Conservation (phyloP, 2,888 invertebrate species). For the Plemyria rubiginata region DNA sequence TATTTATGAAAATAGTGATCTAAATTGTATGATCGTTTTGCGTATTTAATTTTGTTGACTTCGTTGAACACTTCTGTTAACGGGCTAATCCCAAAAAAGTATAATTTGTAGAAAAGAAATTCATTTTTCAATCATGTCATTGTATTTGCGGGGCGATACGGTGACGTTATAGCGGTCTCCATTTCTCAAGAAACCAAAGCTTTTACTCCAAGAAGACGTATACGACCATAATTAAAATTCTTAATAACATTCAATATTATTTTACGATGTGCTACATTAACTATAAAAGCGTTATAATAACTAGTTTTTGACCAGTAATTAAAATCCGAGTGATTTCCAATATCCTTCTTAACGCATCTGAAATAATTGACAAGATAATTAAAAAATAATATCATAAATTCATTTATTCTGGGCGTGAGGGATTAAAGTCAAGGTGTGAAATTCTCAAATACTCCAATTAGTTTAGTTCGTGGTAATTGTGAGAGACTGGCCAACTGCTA, state of each 20-base stretch:
- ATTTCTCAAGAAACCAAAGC: neutral
- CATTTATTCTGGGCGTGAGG: conserved; percentile 21
- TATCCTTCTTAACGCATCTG: conserved; percentile 43
- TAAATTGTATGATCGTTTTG: no score
- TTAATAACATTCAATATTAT: conserved; percentile 40
- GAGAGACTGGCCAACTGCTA: neutral
- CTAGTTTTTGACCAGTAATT: conserved; percentile 39
- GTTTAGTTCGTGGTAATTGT: conserved; percentile 4
- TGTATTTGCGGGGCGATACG: no score
- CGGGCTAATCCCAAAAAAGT: no score
- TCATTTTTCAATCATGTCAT: no score
- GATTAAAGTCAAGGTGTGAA: conserved; percentile 28
- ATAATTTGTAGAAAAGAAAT: no score
- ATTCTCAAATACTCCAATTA: conserved; percentile 15
- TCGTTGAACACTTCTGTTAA: no score
- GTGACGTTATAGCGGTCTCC: neutral
- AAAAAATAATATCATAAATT: conserved; percentile 32
- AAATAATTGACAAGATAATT: conserved; percentile 40
- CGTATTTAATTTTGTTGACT: no score
- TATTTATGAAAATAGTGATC: no score
- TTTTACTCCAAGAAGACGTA: conserved; percentile 26
- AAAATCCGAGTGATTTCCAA: conserved; percentile 37
- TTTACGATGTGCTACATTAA: conserved; percentile 45
- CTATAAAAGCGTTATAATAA: conserved; percentile 42
- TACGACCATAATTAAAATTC: conserved; percentile 41